Evolutionary conservation across 2,797 vertebrate species (phyloP).

Genomic region (Poecilia gillii): DNA sequence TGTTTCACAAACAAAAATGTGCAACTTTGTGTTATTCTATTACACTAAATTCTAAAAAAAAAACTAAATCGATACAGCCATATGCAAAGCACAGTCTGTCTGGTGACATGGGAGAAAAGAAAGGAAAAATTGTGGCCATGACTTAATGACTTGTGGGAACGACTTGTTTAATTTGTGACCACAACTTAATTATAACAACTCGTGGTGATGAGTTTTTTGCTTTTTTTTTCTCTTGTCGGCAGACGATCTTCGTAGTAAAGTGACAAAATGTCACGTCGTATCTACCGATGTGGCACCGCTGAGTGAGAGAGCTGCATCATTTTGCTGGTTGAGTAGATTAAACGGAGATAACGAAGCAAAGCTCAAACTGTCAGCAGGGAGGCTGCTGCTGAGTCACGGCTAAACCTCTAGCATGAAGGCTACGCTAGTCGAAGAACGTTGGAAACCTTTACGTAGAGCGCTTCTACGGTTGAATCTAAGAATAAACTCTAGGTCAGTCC

Average conservation of each 20-base stretch:
- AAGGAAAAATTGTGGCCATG: too few relatives aligned
- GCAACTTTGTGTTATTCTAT: not conserved
- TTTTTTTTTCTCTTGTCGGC: not conserved
- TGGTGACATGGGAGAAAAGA: too few relatives aligned
- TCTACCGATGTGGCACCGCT: not conserved
- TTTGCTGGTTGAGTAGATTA: slow-evolving; percentile 29
- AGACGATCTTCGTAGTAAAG: not conserved
- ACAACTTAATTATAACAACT: too few relatives aligned
- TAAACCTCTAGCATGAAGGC: not conserved
- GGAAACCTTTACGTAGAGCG: not conserved
- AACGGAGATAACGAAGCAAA: not conserved
- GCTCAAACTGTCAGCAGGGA: slow-evolving; percentile 24
- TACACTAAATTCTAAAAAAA: not conserved
- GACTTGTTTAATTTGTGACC: too few relatives aligned
- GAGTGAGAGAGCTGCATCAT: not conserved
- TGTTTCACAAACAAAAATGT: not conserved
- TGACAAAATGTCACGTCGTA: not conserved
- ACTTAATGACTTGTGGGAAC: too few relatives aligned
- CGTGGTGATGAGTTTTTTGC: not conserved
- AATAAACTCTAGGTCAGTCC: not conserved
- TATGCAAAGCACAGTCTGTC: too few relatives aligned
- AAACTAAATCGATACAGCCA: too few relatives aligned
- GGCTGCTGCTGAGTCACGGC: slow-evolving; percentile 18
- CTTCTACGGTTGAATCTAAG: not conserved
- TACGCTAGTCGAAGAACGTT: not conserved